Evolutionary conservation across 2,797 vertebrate genomes (phyloP).

Genomic region (Leuciscus waleckii): DNA sequence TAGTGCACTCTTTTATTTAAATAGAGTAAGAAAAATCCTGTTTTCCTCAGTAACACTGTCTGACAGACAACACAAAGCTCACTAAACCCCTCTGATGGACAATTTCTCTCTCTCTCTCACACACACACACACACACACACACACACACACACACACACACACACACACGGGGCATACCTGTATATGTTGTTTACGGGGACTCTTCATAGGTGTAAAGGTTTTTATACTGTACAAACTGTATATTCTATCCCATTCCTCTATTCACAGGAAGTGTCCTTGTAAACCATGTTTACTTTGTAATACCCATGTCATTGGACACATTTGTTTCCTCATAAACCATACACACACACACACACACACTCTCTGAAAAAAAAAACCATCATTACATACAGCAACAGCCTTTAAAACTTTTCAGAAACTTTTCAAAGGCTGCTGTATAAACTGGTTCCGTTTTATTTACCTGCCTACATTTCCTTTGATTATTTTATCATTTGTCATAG

Average conservation of each 20-base stretch:
- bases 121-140: too few relatives aligned
- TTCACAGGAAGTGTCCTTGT: too few relatives aligned
- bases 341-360: not conserved
- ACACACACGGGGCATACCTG: not conserved
- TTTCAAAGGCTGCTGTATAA: constrained; percentile 5
- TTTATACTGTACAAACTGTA: too few relatives aligned
- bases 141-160: not conserved
- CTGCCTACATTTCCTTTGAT: not conserved
- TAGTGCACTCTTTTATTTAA: not conserved
- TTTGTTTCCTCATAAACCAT: too few relatives aligned
- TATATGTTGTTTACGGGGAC: too few relatives aligned
- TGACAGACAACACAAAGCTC: not conserved
- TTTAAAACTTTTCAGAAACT: not conserved
- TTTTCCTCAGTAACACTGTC: not conserved
- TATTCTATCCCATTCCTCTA: too few relatives aligned
- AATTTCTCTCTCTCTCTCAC: not conserved
- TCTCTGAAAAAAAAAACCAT: not conserved
- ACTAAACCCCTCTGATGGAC: not conserved
- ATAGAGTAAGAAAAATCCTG: not conserved
- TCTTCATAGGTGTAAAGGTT: too few relatives aligned
- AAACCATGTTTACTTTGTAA: too few relatives aligned
- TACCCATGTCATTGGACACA: too few relatives aligned
- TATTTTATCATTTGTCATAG: constrained; percentile 67
- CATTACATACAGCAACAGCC: not conserved
- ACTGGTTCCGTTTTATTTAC: not conserved